Conservation (phyloP, 2,888 invertebrate species). For the Eilema griseolum region DNA sequence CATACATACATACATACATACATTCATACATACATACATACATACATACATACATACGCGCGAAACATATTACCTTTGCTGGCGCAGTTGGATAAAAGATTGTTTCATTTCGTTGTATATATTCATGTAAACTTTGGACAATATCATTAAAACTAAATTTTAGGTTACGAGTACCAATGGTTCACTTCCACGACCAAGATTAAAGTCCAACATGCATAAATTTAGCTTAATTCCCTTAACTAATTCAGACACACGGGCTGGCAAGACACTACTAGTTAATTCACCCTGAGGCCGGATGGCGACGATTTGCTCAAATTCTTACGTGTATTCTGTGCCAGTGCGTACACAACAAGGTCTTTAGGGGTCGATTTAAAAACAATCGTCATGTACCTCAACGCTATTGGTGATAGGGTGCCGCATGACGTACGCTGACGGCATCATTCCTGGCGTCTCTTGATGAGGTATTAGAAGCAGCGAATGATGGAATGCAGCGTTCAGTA, state of each 20-base stretch:
- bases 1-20: too few species aligned
- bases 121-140: neutral
- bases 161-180: slow-evolving; percentile 38
- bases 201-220: slow-evolving; percentile 68
- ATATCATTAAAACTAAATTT: slow-evolving; percentile 25
- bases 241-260: slow-evolving; percentile 76
- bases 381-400: slow-evolving; percentile 88
- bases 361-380: slow-evolving; percentile 67
- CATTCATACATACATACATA: too few species aligned
- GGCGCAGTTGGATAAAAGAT: too few species aligned
- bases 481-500: slow-evolving; percentile 93
- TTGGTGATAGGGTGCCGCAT: slow-evolving; percentile 91
- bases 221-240: slow-evolving; percentile 80
- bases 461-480: slow-evolving; percentile 93
- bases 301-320: slow-evolving; percentile 86
- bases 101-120: neutral
- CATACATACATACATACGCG: too few species aligned
- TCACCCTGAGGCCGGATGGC: slow-evolving; percentile 82
- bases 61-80: too few species aligned
- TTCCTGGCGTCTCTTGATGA: slow-evolving; percentile 92
- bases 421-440: slow-evolving; percentile 91
- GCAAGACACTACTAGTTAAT: slow-evolving; percentile 80
- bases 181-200: slow-evolving; percentile 52
- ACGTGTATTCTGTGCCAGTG: slow-evolving; percentile 71
- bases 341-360: slow-evolving; percentile 67